Evolutionary conservation across 1,140 invertebrate species (phyloP).

Genomic region (Coenobita brevimanus): DNA sequence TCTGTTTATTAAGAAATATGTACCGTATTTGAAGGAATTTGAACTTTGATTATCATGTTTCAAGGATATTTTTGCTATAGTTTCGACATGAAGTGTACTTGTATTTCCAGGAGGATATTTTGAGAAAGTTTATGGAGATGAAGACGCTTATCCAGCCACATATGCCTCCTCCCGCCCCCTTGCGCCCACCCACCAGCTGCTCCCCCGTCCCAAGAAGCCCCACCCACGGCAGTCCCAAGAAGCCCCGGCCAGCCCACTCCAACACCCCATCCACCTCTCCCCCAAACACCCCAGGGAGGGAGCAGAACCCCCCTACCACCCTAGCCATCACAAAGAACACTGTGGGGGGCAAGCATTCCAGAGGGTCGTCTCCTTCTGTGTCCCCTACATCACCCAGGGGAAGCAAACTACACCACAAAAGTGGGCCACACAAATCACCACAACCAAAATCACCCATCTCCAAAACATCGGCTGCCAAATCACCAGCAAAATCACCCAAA

Average conservation of each 20-base stretch:
- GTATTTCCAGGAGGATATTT: slow-evolving; percentile 25
- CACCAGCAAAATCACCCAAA: slow-evolving; percentile 54
- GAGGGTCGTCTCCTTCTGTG: slow-evolving; percentile 35
- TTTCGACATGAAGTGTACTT: background rate
- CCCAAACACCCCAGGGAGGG: slow-evolving; percentile 28
- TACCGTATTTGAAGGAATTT: too few species aligned
- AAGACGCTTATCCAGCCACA: slow-evolving; percentile 45
- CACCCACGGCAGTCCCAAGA: slow-evolving; percentile 48
- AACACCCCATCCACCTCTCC: slow-evolving; percentile 28
- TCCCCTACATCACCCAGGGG: slow-evolving; percentile 40
- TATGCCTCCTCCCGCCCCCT: slow-evolving; percentile 36
- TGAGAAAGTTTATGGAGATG: slow-evolving; percentile 49
- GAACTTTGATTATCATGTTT: too few species aligned
- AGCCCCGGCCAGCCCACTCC: background rate
- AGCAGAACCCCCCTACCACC: slow-evolving; percentile 43
- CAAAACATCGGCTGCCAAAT: slow-evolving; percentile 42
- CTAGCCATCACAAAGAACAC: slow-evolving; percentile 48
- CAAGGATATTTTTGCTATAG: too few species aligned
- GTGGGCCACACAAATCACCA: slow-evolving; percentile 9
- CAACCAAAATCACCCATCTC: slow-evolving; percentile 24
- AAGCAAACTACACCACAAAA: slow-evolving; percentile 3
- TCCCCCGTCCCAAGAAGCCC: background rate
- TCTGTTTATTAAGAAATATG: too few species aligned
- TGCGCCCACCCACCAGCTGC: slow-evolving; percentile 4
- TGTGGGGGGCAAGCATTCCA: slow-evolving; percentile 10